Base-by-base conservation (phyloP, 2,113 vertebrate genomes). In the Phainopepla nitens region DNA sequence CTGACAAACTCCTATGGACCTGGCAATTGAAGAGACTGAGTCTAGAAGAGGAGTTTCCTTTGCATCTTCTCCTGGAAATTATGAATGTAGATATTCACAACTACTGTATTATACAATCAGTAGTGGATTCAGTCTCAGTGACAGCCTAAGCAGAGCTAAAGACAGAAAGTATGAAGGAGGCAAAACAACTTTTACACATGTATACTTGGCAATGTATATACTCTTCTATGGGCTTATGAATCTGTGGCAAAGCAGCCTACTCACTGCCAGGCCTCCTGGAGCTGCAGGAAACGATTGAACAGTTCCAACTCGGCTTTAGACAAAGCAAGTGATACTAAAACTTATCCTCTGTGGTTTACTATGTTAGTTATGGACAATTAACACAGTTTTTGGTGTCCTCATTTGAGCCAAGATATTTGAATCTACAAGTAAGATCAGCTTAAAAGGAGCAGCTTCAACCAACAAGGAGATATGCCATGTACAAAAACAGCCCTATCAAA, bases 301-400 rank as follows among this genome's bases (percentile, higher is more conserved):
- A 57, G 62, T 35, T 97, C 79, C 79, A 88, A 77, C 3, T 36
- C 28, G 33, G 88, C 68, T 77, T 92, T 72, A 94, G 71, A 95
- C 90, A 94, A 94, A 95, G 92, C 54, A 92, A 95, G 29, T 3
- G 33, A 88, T 82, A 85, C 10, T 72, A 69, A 60, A 90, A 86
- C 58, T 77, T 90, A 61, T 49, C 45, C 42, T 77, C 66, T 51
- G 41, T 35, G 71, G 80, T 85, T 53, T 76, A 60, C 54, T n/a
- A 39, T 3, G 0, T 76, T 90, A 69, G 70, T 72, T 53, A 90
- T 13, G 54, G 70, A 61, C 66, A 82, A 82, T 61, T 49, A 49
- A 61, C 36, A 54, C 16, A 51, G 23, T 72, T 92, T 64, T 94
- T 82, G 13, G 36, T 54, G 15, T 76, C 49, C 28, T 80, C 28